Percentiles rank a stretch among this genome's conserved stretches.
Conservation (phyloP, 2,888 invertebrate species). For the Entomobrya multifasciata region DNA sequence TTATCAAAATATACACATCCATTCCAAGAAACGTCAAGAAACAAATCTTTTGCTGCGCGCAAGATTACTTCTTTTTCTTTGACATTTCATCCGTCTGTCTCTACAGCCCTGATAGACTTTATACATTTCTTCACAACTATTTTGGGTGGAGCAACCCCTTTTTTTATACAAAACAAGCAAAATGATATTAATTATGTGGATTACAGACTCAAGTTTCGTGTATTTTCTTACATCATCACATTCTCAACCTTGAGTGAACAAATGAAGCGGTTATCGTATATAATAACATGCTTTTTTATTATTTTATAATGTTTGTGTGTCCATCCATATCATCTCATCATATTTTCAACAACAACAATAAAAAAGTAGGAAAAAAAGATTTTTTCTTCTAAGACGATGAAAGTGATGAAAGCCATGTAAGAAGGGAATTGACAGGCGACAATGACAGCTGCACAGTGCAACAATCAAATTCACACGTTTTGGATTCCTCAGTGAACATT, state of each 20-base stretch:
- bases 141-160: slow-evolving; percentile 32
- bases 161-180: slow-evolving; percentile 33
- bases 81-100: slow-evolving; percentile 18
- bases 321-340: slow-evolving; percentile 18
- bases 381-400: slow-evolving; percentile 8
- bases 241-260: background rate
- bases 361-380: background rate
- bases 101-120: background rate
- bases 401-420: slow-evolving; percentile 36
- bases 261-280: too few relatives aligned
- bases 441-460: slow-evolving; percentile 49
- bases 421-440: slow-evolving; percentile 54
- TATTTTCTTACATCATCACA: slow-evolving; percentile 11
- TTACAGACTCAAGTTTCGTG: background rate
- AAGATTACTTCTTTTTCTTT: background rate
- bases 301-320: slow-evolving; percentile 11
- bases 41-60: background rate
- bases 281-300: background rate
- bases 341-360: background rate
- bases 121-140: slow-evolving; percentile 20
- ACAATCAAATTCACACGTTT: slow-evolving; percentile 52
- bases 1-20: too few relatives aligned
- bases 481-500: slow-evolving; percentile 26
- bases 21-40: background rate
- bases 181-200: slow-evolving; percentile 39